Base-by-base conservation (phyloP, 2,797 vertebrate species). In the Amazonetta brasiliensis region DNA sequence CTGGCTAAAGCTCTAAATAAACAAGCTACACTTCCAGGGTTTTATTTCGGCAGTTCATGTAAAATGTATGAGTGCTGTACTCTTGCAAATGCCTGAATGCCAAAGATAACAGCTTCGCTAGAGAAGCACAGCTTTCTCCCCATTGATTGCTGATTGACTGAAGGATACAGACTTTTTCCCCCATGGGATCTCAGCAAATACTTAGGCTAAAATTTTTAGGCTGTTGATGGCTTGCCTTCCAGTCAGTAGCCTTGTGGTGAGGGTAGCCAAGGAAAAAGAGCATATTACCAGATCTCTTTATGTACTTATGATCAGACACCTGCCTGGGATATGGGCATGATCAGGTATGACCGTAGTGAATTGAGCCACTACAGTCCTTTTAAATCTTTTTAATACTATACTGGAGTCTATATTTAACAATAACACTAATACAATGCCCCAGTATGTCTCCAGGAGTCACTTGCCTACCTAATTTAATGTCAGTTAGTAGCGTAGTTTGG, bases 211-310 rank as follows among this genome's bases (percentile, higher is more conserved):
- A 82, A 56, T 62, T 66, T 72, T 43, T 64, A 43, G 41, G 9
- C 13, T 55, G 28, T 26, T 50, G 50, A 13, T 6, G 6, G 44
- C 6, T 39, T 4, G 0, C 33, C 16, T 85, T 52, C 25, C 37
- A 41, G 48, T 16, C 13, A 85, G 17, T 20, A 68, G 19, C 28
- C 28, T 41, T 67, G 30, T 39, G 30, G 46, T 44, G 5, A 2
- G 2, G 8, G 11, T 46, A 25, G 17, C 18, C 33, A 58, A 39
- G 11, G 12, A 71, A 30, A 54, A 71, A 58, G 14, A 77, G 31
- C 1, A 0, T 48, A 19, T 50, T 35, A 19, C 14, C 18, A 9
- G 7, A 6, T 0, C 5, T 16, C 43, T 9, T 3, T 3, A 50
- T 5, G 11, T 6, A 11, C 16, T 73, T 73, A 31, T 60, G 48